A percentile compares a stretch with the other conserved stretches of the same genome.
Evolutionary conservation across 1,140 invertebrate genomes (phyloP).

Genomic region (Paramacrobiotus metropolitanus): DNA sequence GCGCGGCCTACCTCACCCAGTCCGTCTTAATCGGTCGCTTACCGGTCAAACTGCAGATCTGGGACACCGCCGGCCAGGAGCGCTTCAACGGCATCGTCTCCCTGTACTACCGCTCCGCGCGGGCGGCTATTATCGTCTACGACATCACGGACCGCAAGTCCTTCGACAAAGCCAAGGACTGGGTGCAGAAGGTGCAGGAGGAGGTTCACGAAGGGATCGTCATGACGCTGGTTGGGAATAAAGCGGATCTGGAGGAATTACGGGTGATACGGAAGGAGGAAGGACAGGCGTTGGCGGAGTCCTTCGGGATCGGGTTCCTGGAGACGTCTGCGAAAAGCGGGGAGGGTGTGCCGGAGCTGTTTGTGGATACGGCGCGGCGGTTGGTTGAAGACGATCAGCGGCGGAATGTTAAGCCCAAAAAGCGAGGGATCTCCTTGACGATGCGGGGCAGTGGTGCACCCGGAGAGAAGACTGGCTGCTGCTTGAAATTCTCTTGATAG

Average conservation of each 20-base stretch:
- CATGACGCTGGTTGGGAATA: constrained; percentile 66
- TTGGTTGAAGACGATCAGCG: too few relatives aligned
- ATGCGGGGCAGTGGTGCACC: too few relatives aligned
- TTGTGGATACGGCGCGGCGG: neutral
- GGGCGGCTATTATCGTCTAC: constrained; percentile 70
- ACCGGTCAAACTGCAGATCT: constrained; percentile 25
- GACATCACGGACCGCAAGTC: constrained; percentile 61
- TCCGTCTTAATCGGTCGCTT: constrained; percentile 20
- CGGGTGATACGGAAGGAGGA: constrained; percentile 46
- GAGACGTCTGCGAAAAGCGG: neutral
- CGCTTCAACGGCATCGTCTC: constrained; percentile 27
- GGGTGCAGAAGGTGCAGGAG: constrained; percentile 60
- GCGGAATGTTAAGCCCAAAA: too few relatives aligned
- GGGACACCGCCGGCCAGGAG: constrained; percentile 86
- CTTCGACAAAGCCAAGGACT: constrained; percentile 63
- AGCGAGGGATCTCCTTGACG: too few relatives aligned
- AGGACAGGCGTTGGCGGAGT: constrained; percentile 15
- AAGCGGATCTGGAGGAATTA: constrained; percentile 41
- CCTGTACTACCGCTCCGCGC: constrained; percentile 76
- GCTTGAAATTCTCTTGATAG: too few relatives aligned
- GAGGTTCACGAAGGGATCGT: constrained; percentile 65
- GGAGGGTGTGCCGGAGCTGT: neutral
- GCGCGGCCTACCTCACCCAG: constrained; percentile 28
- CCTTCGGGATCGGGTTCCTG: neutral
- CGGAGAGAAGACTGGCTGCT: too few relatives aligned